Evolutionary conservation across 2,797 vertebrate species (phyloP), one percentile per base, ranked within the genome.

Genomic region (Ammospiza maritima): DNA sequence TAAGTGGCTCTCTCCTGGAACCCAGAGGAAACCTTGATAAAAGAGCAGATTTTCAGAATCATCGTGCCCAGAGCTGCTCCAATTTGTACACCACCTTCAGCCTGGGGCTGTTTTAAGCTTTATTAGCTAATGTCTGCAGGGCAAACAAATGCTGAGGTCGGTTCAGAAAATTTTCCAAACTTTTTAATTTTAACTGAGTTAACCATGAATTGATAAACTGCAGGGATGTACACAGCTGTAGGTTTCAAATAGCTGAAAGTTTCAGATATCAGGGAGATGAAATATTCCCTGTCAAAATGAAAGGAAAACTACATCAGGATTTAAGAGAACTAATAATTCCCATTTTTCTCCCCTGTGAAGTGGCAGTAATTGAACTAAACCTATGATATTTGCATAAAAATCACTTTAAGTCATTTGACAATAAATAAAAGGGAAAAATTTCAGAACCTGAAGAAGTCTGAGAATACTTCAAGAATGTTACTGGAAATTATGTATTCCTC

Each of bases 401-500:
- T 54, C 9, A 62, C 16, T 78, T 88, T 32, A 72, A 86, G 19
- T 25, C 36, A 58, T 90, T 85, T 89, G 25, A 69, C 51, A 89
- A 64, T 76, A 86, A 91, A 88, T 79, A 92, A 87, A 82, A 69
- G 21, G 44, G 58, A 73, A 48, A 58, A 92, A 91, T 69, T 73
- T 74, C 53, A 93, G 51, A 86, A 79, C 7, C 10, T 89, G 48
- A 94, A 94, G 8, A 54, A 1, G 2, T 73, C 27, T 38, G 5
- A 69, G 85, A 89, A 70, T 6, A 61, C 67, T 92, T 89, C 32
- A 82, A 60, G 73, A 94, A 85, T 54, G 9, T 90, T 70, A 58
- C 8, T 19, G 23, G 44, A 86, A 90, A 70, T 84, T 58, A 50
- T 19, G 3, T 29, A 53, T 71, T 90, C 36, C 32, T 92, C 7